These are phyloP conservation scores for Heliconius ethilla DNA, from an alignment of 2,888 invertebrate species.

Conservation along the genomic window DNA sequence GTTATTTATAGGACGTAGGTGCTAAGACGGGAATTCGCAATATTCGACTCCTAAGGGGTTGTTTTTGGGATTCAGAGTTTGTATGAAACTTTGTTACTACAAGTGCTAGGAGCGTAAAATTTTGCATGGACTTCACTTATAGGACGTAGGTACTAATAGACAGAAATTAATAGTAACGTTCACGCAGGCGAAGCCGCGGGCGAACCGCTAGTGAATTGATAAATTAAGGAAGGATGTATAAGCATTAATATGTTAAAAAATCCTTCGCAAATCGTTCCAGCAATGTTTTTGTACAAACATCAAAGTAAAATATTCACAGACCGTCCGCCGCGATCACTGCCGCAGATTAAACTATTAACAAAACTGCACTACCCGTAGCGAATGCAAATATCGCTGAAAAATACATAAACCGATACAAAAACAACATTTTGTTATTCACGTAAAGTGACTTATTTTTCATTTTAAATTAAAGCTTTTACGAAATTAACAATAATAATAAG, in stretches of 20 bases:
- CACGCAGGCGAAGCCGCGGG: no score
- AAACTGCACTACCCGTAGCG: constrained; percentile 50
- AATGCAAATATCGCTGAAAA: constrained; percentile 34
- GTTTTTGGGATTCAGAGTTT: no score
- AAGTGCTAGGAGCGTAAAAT: no score
- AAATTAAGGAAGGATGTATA: background rate
- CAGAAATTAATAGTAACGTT: no score
- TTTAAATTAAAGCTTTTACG: background rate
- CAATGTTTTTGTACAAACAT: constrained; percentile 37
- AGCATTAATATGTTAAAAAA: background rate
- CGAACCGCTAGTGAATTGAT: background rate
- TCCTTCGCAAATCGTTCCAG: constrained; percentile 27
- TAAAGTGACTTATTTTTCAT: background rate
- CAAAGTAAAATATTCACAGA: constrained; percentile 66
- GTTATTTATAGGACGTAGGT: no score
- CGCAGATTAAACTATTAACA: constrained; percentile 78
- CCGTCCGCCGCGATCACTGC: constrained; percentile 62
- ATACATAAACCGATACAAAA: constrained; percentile 16
- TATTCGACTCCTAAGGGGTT: no score
- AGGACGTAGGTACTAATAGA: no score
- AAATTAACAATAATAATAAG: background rate
- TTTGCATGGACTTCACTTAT: no score
- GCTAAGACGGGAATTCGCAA: no score
- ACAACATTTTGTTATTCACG: background rate
- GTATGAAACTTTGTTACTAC: no score